Evolutionary conservation across 2,888 invertebrate genomes (phyloP).

Genomic region (Tachina fera): DNA sequence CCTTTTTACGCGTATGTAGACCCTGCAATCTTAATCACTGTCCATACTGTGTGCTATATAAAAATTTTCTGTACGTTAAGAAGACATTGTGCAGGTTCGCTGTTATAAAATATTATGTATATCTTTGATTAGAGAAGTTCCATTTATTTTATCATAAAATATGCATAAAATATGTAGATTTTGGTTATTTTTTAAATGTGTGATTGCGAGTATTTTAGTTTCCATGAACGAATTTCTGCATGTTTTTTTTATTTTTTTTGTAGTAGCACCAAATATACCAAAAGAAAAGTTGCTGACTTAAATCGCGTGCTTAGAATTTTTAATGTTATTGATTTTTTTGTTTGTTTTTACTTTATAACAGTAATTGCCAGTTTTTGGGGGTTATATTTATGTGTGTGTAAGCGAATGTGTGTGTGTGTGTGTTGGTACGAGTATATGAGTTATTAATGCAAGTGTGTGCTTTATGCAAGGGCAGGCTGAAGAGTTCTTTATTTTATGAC

Average conservation of each 20-base stretch:
- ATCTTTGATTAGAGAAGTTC: neutral
- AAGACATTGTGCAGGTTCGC: neutral
- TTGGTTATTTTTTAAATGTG: neutral
- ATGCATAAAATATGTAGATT: conserved; percentile 36
- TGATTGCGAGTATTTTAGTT: neutral
- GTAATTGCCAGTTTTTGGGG: conserved; percentile 25
- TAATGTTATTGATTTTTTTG: conserved; percentile 68
- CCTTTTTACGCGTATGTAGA: too few relatives aligned
- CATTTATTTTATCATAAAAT: conserved; percentile 44
- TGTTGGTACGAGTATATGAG: neutral
- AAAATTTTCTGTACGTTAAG: neutral
- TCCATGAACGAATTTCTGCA: neutral
- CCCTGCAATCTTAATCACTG: too few relatives aligned
- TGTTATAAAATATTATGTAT: neutral
- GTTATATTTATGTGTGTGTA: neutral
- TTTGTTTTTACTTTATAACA: conserved; percentile 35
- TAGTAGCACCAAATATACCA: neutral
- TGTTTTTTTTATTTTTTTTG: conserved; percentile 10
- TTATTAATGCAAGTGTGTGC: conserved; percentile 8
- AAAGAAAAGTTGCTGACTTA: conserved; percentile 58
- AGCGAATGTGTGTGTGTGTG: neutral
- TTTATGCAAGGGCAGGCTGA: neutral
- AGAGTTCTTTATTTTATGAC: conserved; percentile 2
- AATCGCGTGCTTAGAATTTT: conserved; percentile 70
- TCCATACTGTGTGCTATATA: too few relatives aligned